Evolutionary conservation across 2,888 invertebrate species (phyloP).

Genomic region (Sepiola atlantica): DNA sequence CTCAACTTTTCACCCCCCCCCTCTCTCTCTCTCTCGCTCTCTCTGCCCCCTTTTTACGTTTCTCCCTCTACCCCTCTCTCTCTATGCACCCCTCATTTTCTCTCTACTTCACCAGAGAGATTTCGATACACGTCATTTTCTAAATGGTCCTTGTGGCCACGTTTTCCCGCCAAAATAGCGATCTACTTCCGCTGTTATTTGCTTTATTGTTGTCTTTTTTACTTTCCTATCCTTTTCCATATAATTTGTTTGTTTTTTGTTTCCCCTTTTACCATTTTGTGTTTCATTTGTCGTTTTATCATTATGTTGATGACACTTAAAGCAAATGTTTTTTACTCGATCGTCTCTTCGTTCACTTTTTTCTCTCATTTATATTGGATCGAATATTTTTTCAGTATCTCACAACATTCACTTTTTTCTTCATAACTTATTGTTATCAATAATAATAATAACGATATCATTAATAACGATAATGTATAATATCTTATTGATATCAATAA

Average conservation of each 20-base stretch:
- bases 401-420: too few relatives aligned
- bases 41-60: background rate
- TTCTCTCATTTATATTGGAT: background rate
- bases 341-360: background rate
- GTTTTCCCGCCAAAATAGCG: background rate
- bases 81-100: background rate
- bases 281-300: background rate
- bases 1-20: background rate
- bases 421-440: background rate
- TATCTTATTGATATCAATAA: too few relatives aligned
- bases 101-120: background rate
- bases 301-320: background rate
- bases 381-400: too few relatives aligned
- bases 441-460: background rate
- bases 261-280: background rate
- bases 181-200: background rate
- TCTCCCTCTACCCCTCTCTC: background rate
- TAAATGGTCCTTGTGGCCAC: background rate
- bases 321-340: background rate
- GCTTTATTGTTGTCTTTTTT: too few relatives aligned
- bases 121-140: background rate
- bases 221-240: background rate
- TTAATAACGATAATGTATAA: background rate
- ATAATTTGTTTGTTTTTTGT: background rate
- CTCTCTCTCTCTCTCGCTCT: background rate